phyloP scores from a whole-genome alignment of 2,797 vertebrate species.

The Poecilia gillii region DNA sequence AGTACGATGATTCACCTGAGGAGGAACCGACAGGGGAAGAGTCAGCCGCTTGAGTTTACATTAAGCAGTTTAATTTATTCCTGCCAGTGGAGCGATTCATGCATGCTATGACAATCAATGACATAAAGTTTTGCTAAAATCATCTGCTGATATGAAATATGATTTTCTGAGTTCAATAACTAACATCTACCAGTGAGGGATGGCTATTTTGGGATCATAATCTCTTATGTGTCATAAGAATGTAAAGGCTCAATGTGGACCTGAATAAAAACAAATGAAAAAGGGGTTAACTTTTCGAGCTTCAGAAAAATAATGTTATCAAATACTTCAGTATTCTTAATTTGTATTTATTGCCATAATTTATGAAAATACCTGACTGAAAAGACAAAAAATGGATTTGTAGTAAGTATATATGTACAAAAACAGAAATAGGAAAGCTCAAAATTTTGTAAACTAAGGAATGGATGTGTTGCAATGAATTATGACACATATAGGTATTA shows the following conservation, averaged over 20 bases:
- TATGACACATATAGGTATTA: background rate
- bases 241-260: background rate
- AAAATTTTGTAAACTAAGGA: background rate
- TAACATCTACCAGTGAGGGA: background rate
- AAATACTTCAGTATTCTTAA: background rate
- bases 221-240: background rate
- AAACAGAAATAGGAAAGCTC: background rate
- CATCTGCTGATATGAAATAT: background rate
- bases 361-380: background rate
- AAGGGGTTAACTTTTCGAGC: background rate
- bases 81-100: background rate
- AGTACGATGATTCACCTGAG: conserved; percentile 71
- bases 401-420: background rate
- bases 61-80: background rate
- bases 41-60: background rate
- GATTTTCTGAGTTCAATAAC: background rate
- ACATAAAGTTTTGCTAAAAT: background rate
- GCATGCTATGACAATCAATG: background rate
- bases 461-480: background rate
- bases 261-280: background rate
- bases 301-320: background rate
- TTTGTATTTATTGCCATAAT: background rate
- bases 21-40: conserved; percentile 21
- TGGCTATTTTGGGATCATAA: background rate
- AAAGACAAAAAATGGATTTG: background rate